A percentile compares a stretch with the other conserved stretches of the same genome.
phyloP scores from a whole-genome alignment of 2,113 vertebrate genomes.

The Lasiurus borealis region DNA sequence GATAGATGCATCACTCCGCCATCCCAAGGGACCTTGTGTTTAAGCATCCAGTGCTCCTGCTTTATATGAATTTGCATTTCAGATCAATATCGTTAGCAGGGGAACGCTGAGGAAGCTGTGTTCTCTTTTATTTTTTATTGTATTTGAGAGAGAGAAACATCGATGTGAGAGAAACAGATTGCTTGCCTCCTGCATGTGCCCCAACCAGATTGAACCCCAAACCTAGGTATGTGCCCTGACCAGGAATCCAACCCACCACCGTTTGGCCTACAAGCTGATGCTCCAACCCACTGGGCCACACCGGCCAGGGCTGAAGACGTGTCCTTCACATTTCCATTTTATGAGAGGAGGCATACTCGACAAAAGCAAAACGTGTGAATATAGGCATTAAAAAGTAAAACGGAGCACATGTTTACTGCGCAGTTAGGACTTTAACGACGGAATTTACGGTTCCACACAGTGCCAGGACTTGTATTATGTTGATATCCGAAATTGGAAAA shows the following conservation, averaged over 20 bases:
- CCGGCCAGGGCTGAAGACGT: background rate
- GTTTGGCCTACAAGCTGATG: too few relatives aligned
- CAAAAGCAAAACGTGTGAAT: background rate
- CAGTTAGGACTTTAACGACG: background rate
- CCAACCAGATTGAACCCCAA: too few relatives aligned
- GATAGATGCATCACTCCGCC: background rate
- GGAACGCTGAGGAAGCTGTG: background rate
- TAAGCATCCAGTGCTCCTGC: background rate
- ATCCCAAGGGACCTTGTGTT: too few relatives aligned
- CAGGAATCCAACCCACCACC: too few relatives aligned
- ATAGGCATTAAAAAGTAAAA: background rate
- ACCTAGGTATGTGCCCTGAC: too few relatives aligned
- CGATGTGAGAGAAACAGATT: background rate
- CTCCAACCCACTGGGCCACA: too few relatives aligned
- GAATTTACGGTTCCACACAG: background rate
- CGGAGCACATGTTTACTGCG: background rate
- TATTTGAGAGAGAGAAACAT: too few relatives aligned
- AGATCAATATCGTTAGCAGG: background rate
- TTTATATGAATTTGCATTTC: constrained; percentile 26
- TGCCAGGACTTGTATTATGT: background rate
- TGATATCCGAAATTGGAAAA: background rate
- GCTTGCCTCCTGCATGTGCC: too few relatives aligned
- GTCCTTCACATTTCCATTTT: background rate
- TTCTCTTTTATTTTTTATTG: background rate
- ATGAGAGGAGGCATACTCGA: background rate